A percentile compares a stretch with the other conserved stretches of the same genome.
These are phyloP conservation scores for Xestia sexstrigata DNA, from an alignment of 2,888 invertebrate genomes.

Conservation along the genomic window DNA sequence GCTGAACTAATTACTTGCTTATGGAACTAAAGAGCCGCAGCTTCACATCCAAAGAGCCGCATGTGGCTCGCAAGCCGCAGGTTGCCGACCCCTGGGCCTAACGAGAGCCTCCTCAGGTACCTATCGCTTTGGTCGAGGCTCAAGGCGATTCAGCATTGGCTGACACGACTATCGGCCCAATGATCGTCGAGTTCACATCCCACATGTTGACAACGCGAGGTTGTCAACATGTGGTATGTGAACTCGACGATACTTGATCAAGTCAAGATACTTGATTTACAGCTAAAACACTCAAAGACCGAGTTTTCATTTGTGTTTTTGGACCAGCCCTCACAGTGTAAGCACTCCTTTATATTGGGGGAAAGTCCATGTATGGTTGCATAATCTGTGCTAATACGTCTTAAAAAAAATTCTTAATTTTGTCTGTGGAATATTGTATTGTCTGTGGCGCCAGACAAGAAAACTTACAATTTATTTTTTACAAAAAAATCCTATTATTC, in stretches of 20 bases:
- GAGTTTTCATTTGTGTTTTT: background rate
- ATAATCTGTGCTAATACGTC: background rate
- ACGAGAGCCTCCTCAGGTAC: background rate
- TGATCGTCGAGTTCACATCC: background rate
- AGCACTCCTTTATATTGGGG: too few relatives aligned
- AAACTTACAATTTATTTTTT: conserved; percentile 51
- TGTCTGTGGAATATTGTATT: conserved; percentile 34
- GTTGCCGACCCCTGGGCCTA: too few relatives aligned
- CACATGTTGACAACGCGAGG: background rate
- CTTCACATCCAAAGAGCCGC: too few relatives aligned
- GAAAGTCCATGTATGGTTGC: background rate
- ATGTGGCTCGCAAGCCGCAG: too few relatives aligned
- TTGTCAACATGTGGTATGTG: too few relatives aligned
- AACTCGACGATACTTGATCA: too few relatives aligned
- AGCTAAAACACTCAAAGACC: background rate
- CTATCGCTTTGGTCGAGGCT: background rate
- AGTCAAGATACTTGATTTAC: background rate
- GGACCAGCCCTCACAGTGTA: background rate
- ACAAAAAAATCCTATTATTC: conserved; percentile 22
- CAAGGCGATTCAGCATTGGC: too few relatives aligned
- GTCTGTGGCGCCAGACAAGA: conserved; percentile 58
- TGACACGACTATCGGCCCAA: too few relatives aligned
- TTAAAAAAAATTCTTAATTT: conserved; percentile 15
- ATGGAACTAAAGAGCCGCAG: too few relatives aligned
- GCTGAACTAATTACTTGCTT: too few relatives aligned